These are phyloP conservation scores for Volucella bombylans DNA, from an alignment of 2,888 invertebrate genomes.

Conservation along the genomic window DNA sequence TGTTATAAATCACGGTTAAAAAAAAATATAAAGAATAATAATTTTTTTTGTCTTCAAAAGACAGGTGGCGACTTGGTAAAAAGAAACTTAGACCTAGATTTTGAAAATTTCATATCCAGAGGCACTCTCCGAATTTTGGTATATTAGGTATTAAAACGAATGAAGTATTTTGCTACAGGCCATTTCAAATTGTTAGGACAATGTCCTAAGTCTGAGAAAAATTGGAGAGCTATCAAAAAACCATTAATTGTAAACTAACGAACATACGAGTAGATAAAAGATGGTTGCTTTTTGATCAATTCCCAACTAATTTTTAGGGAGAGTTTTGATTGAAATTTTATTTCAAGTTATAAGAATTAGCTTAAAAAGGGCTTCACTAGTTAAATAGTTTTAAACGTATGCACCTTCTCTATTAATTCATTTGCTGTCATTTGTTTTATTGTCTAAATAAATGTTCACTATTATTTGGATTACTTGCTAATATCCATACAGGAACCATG, in stretches of 20 bases:
- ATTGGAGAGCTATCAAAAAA: constrained; percentile 66
- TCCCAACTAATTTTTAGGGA: constrained; percentile 58
- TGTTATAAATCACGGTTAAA: constrained; percentile 69
- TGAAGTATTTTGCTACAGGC: constrained; percentile 58
- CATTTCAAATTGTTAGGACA: constrained; percentile 34
- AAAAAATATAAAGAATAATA: constrained; percentile 22
- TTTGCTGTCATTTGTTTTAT: too few relatives aligned
- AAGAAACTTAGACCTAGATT: constrained; percentile 58
- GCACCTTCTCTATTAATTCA: too few relatives aligned
- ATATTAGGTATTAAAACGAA: constrained; percentile 7
- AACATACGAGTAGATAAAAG: constrained; percentile 59
- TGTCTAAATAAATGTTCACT: too few relatives aligned
- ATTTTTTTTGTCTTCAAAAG: constrained; percentile 41
- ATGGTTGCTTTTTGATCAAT: constrained; percentile 67
- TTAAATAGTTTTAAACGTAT: too few relatives aligned
- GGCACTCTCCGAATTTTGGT: constrained; percentile 53
- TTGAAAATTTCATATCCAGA: constrained; percentile 47
- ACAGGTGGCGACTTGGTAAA: constrained; percentile 63
- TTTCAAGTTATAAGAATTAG: neutral
- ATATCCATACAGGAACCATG: too few relatives aligned
- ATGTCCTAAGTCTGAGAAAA: constrained; percentile 35
- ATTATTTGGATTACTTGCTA: too few relatives aligned
- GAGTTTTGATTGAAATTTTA: constrained; percentile 42
- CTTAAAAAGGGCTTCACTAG: too few relatives aligned
- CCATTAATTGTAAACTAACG: constrained; percentile 68